Percentiles rank a stretch among this genome's conserved stretches.
Evolutionary conservation across 2,797 vertebrate species (phyloP).

Genomic region (Kryptolebias ocellatus): DNA sequence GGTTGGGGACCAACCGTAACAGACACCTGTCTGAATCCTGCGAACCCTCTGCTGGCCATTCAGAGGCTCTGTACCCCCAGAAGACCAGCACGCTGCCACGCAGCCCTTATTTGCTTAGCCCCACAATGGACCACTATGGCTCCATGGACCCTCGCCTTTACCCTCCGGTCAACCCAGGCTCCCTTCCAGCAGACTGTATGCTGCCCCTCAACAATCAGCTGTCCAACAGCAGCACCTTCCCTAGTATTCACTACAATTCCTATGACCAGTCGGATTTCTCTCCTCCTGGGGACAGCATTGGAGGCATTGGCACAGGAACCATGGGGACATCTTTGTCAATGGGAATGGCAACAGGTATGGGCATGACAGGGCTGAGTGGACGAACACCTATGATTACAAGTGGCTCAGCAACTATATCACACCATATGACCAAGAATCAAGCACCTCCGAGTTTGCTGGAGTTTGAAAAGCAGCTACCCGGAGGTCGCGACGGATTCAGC

Average conservation of each 20-base stretch:
- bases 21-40: constrained; percentile 93
- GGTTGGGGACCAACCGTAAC: constrained; percentile 93
- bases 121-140: constrained; percentile 88
- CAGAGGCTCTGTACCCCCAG: constrained; percentile 86
- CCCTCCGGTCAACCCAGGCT: constrained; percentile 80
- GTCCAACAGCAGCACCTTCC: constrained; percentile 96
- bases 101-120: constrained; percentile 91
- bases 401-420: constrained; percentile 85
- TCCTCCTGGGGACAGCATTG: constrained; percentile 90
- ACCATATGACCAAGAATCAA: constrained; percentile 87
- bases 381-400: constrained; percentile 83
- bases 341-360: constrained; percentile 74
- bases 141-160: constrained; percentile 88
- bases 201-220: constrained; percentile 95
- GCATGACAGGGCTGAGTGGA: constrained; percentile 69
- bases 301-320: constrained; percentile 87
- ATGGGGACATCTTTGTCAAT: constrained; percentile 82
- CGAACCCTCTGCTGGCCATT: constrained; percentile 87
- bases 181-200: constrained; percentile 90
- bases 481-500: constrained; percentile 94
- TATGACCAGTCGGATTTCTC: constrained; percentile 87
- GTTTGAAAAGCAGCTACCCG: constrained; percentile 95
- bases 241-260: constrained; percentile 96
- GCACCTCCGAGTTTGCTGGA: constrained; percentile 91
- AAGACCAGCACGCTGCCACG: constrained; percentile 85